phyloP scores from a whole-genome alignment of 2,113 vertebrate genomes.

The Callipepla squamata region DNA sequence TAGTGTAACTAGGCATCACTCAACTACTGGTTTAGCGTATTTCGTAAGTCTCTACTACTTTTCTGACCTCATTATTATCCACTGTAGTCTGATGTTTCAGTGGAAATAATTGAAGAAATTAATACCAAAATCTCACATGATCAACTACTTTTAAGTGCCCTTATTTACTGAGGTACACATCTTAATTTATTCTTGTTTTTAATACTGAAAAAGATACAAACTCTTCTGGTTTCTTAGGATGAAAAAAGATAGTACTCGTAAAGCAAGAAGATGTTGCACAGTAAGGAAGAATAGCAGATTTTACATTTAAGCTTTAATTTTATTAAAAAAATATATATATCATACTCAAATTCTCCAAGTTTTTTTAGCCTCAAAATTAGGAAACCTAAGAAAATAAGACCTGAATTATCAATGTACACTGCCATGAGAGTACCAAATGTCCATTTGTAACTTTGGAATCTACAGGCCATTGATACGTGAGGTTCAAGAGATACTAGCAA shows the following conservation, averaged over 20 bases:
- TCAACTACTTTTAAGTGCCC: background rate
- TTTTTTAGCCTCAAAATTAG: background rate
- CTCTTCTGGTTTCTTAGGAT: background rate
- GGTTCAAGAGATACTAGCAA: background rate
- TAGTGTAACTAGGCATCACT: background rate
- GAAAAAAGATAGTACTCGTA: background rate
- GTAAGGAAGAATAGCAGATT: background rate
- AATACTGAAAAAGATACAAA: background rate
- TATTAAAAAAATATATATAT: background rate
- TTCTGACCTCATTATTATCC: background rate
- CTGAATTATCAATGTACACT: background rate
- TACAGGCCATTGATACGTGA: background rate
- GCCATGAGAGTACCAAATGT: fast-evolving
- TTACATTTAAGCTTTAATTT: background rate
- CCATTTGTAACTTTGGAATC: background rate
- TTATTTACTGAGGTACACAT: background rate
- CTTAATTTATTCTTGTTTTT: background rate
- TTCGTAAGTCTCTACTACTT: background rate
- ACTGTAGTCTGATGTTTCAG: background rate
- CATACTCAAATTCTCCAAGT: background rate
- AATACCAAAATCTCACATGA: background rate
- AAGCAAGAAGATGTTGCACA: background rate
- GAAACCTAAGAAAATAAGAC: background rate
- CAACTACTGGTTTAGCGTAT: background rate
- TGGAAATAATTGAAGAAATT: background rate